Evolutionary conservation across 2,797 vertebrate species (phyloP).

Genomic region (Arctocebus calabarensis): DNA sequence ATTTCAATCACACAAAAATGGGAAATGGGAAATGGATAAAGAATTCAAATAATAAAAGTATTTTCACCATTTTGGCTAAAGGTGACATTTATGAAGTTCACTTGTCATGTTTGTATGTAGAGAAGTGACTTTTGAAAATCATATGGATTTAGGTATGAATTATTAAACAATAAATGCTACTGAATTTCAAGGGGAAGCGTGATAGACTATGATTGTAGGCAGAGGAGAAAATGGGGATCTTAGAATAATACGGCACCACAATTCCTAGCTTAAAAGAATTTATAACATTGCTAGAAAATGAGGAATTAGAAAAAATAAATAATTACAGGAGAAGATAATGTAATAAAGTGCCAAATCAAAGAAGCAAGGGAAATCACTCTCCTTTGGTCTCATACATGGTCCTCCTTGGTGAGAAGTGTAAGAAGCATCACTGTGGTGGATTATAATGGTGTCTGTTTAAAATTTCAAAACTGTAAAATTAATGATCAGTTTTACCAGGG

Average conservation of each 20-base stretch:
- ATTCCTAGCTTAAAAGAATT: not conserved
- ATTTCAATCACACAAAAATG: not conserved
- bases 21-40: constrained; percentile 18
- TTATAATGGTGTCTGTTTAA: not conserved
- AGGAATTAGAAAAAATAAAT: not conserved
- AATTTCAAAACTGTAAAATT: constrained; percentile 35
- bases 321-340: not conserved
- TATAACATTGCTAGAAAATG: not conserved
- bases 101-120: not conserved
- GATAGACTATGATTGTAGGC: not conserved
- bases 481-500: constrained; percentile 31
- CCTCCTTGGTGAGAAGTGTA: not conserved
- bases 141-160: constrained; percentile 52
- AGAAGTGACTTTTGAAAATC: constrained; percentile 38
- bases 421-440: not conserved
- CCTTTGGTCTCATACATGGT: not conserved
- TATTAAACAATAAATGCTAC: constrained; percentile 37
- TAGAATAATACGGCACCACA: not conserved
- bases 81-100: not conserved
- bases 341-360: not conserved
- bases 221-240: not conserved
- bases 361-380: not conserved
- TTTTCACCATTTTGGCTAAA: constrained; percentile 23
- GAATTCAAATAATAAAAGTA: constrained; percentile 7
- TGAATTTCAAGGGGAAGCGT: constrained; percentile 2